Evolutionary conservation across 2,888 invertebrate species (phyloP), one percentile per base, ranked within the genome.

Genomic region (Heliothis peltigera): DNA sequence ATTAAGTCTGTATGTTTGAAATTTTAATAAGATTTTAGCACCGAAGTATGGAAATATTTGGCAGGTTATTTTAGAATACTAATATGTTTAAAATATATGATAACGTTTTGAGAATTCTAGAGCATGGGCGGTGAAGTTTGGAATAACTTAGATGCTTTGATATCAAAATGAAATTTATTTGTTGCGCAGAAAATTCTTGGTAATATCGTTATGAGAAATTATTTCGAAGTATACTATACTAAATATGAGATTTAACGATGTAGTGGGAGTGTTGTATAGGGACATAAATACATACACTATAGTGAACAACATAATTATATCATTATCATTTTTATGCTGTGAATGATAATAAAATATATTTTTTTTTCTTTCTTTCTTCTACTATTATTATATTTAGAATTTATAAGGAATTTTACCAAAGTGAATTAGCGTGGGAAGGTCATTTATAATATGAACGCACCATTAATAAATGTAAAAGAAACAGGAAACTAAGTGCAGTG

Each of bases 11-110:
- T 69, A 65, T 66, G 67, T 67, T 63, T 63, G 61, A 78, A 76
- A 78, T 74, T 75, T 76, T 72, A 78, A 74, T 74, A 73, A 70
- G 67, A 77, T 67, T 74, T 79, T 72, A 72, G 35, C 58, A 63
- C 55, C 49, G 46, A 32, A 44, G 47, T 63, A 59, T 22, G 53
- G 15, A 63, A 4, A 65, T 61, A 64, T 73, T 67, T 32, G 49
- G n/a, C 53, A 64, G 47, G 67, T 67, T 48, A 35, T 59, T 73
- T 72, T 62, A 32, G 21, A 61, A 61, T 51, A 39, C 25, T 55
- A 28, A 61, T 62, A 28, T 17, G 12, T 44, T 51, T 43, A 46
- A 64, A 58, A 55, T 17, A 32, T 63, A 70, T 52, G 10, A 5
- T 0, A 21, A 51, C 19, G 25, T 56, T 63, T 2, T 0, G 15